Conservation (phyloP, 2,888 invertebrate species). For the Maniola hyperantus region DNA sequence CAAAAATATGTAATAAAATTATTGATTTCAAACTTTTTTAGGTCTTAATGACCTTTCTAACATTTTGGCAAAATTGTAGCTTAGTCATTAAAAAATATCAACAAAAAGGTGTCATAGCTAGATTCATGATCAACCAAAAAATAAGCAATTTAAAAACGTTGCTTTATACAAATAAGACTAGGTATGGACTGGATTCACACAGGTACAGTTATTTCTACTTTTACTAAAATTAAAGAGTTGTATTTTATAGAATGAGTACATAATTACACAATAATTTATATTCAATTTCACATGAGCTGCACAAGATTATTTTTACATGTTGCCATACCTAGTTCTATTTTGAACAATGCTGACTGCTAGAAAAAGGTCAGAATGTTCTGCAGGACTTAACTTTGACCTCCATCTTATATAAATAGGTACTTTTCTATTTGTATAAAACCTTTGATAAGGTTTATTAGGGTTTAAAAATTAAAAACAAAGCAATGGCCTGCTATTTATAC, state of each 20-base stretch:
- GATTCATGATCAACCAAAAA: not conserved
- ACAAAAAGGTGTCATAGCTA: not conserved
- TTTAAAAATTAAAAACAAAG: slow-evolving; percentile 7
- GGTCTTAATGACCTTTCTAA: not conserved
- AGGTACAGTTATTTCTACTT: not conserved
- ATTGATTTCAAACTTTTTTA: not conserved
- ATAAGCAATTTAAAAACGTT: not conserved
- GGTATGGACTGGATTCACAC: not conserved
- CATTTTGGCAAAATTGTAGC: too few species aligned
- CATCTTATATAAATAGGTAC: not conserved
- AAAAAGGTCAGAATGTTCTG: slow-evolving; percentile 16
- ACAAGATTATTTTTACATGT: slow-evolving; percentile 15
- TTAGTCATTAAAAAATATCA: too few species aligned
- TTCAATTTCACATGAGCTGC: not conserved
- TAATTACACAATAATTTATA: not conserved
- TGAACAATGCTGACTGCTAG: slow-evolving; percentile 15
- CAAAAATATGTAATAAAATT: not conserved
- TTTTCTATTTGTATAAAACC: not conserved
- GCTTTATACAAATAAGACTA: not conserved
- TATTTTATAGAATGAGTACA: not conserved
- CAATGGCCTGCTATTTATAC: slow-evolving; percentile 59
- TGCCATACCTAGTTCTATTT: slow-evolving; percentile 21
- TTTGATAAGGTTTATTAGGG: not conserved
- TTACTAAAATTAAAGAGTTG: not conserved
- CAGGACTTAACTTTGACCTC: not conserved